Conservation (phyloP, 2,113 vertebrate genomes). For the Rhynchopsitta pachyrhyncha region DNA sequence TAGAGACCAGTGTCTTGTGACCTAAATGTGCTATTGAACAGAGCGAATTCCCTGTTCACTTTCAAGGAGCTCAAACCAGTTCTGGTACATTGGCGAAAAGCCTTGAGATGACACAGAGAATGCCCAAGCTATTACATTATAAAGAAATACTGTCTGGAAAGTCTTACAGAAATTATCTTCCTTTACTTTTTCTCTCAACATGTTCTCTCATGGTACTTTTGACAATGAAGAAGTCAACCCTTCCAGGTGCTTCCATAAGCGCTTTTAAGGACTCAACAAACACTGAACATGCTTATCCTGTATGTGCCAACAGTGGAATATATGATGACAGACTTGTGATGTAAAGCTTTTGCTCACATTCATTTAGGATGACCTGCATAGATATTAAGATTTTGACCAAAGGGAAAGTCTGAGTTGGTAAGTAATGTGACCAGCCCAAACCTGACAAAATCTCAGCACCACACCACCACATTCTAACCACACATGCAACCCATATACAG, state of each 20-base stretch:
- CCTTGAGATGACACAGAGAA: neutral
- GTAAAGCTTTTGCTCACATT: neutral
- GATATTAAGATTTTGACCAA: neutral
- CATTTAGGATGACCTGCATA: neutral
- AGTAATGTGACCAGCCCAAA: neutral
- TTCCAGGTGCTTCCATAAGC: neutral
- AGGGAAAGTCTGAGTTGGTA: conserved; percentile 11
- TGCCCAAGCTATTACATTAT: neutral
- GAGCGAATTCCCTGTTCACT: neutral
- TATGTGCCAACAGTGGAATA: neutral
- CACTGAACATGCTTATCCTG: neutral
- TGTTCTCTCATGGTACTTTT: neutral
- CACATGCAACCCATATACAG: conserved; percentile 20
- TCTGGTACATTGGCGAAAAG: neutral
- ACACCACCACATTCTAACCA: neutral
- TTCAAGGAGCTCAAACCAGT: neutral
- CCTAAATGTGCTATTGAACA: fast-evolving
- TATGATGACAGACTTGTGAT: neutral
- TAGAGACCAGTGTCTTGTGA: neutral
- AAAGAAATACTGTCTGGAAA: neutral
- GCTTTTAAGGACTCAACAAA: neutral
- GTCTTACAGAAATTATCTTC: neutral
- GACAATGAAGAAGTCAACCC: neutral
- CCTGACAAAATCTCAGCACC: conserved; percentile 11
- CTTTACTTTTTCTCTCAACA: neutral